Base-by-base conservation (phyloP, 2,797 vertebrate genomes). In the Xenopus petersii region DNA sequence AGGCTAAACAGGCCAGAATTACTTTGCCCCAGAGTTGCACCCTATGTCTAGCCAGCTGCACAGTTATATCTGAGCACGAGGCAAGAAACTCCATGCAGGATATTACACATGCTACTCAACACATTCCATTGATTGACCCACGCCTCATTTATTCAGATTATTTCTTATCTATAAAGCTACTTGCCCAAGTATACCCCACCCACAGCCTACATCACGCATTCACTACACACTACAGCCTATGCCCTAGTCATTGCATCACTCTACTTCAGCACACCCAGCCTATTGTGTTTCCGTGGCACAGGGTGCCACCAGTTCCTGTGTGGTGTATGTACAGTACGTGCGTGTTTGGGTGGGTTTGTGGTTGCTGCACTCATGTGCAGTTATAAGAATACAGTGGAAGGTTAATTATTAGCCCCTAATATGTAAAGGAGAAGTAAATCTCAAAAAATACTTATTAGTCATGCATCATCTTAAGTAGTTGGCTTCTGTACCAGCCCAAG, bases 141-240 rank as follows among this genome's bases (percentile, higher is more conserved):
- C 36, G 62, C 51, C 30, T 48, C 33, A 48, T 56, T 46, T 71
- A 77, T 26, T 71, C 58, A 71, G 56, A 30, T 21, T 21, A 61
- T 56, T 64, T 11, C 36, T 73, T 77, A 77, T 77, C 64, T 58
- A 72, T 30, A 63, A 70, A 54, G 71, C 64, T 42, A 42, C 64
- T 47, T 68, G 17, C 24, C 61, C 68, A 77, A 77, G 64, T 67
- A 73, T 10, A 73, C 64, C 64, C 47, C 75, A 77, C 70, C 75
- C 30, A 46, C 15, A 47, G 21, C 5, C 47, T 12, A 48, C 59
- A 46, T 42, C 68, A 71, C 69, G 63, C 12, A 36, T 63, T 69
- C 56, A n/a, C 59, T 51, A 21, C 48, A 49, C 42, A 70, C 62
- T 62, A 60, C 62, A 75, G 55, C 61, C 74, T 17, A 59, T 33